Evolutionary conservation across 2,888 invertebrate species (phyloP), one percentile per base, ranked within the genome.

Genomic region (Volucella zonaria): DNA sequence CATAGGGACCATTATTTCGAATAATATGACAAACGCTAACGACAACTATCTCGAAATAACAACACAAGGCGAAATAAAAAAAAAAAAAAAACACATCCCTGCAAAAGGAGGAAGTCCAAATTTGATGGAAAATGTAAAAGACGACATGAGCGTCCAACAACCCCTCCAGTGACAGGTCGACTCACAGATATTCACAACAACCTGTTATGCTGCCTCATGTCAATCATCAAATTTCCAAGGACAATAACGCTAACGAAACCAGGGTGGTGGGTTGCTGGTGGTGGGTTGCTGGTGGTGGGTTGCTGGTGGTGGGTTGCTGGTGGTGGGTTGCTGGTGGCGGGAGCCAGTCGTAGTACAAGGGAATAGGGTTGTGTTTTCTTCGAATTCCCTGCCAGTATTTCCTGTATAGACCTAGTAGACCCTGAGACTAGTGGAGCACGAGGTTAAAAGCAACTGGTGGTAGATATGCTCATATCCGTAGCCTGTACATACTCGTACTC

Each of bases 391-490:
- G 11, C 11, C 11, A 76, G 38, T 10, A 23, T 23, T 42, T 40
- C 12, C 51, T 49, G 11, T 56, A 15, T 15, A 38, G 40, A 54
- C 62, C 47, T 23, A 58, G 49, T 45, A 67, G 67, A 74, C 67
- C 12, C 18, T 70, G n/a, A 74, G 78, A 54, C 64, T 23, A n/a
- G 9, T 45, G 47, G 31, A 4, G 59, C 66, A 83, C 71, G 80
- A 71, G 80, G 75, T 49, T 38, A 70, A 70, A n/a, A 66, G 70
- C 83, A 83, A 83, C 80, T 76, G 80, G 80, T 83, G 83, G 75
- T 79, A 79, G 61, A 3, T 18, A 9, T 40, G 31, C 6, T 31
- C 4, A 6, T 31, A 31, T 31, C 31, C 31, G 31, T 6, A 6
- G 31, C 31, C 4, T 31, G 6, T 6, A 6, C 31, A 31, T 31